A percentile compares a stretch with the other conserved stretches of the same genome.
Conservation (phyloP, 1,140 invertebrate genomes). For the Leptinotarsa texana region DNA sequence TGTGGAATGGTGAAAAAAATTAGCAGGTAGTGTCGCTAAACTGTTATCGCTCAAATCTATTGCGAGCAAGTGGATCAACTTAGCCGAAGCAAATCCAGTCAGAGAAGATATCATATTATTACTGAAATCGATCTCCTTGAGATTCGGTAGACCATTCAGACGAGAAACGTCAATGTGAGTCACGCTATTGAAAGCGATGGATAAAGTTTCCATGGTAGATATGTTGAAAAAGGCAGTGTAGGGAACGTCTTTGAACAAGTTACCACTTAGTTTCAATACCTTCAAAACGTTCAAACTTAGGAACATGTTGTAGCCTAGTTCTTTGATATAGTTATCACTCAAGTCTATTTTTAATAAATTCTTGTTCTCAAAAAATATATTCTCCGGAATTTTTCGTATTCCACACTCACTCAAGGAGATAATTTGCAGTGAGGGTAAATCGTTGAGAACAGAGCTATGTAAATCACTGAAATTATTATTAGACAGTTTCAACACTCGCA, state of each 20-base stretch:
- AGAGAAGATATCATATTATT: slow-evolving; percentile 76
- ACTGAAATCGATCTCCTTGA: slow-evolving; percentile 75
- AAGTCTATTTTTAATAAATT: slow-evolving; percentile 75
- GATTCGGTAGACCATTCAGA: slow-evolving; percentile 70
- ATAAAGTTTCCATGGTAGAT: slow-evolving; percentile 72
- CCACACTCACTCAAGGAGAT: slow-evolving; percentile 71
- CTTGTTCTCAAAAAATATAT: slow-evolving; percentile 73
- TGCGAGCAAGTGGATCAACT: slow-evolving; percentile 70
- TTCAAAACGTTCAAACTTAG: slow-evolving; percentile 70
- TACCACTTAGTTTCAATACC: slow-evolving; percentile 74
- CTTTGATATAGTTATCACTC: slow-evolving; percentile 67
- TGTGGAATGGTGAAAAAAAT: slow-evolving; percentile 76
- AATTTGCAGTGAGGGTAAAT: slow-evolving; percentile 74
- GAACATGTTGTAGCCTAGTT: slow-evolving; percentile 70
- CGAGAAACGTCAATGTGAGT: slow-evolving; percentile 75
- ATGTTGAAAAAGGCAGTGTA: slow-evolving; percentile 76
- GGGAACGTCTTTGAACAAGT: slow-evolving; percentile 74
- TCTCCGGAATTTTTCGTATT: slow-evolving; percentile 67
- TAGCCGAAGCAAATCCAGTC: slow-evolving; percentile 75
- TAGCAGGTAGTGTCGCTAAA: slow-evolving; percentile 75
- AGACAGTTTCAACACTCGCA: slow-evolving; percentile 72
- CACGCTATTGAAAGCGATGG: slow-evolving; percentile 73
- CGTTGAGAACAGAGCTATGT: slow-evolving; percentile 69
- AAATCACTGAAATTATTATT: slow-evolving; percentile 78
- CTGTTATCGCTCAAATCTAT: slow-evolving; percentile 78